Evolutionary conservation across 2,888 invertebrate genomes (phyloP).

Genomic region (Brachynemurus nebulosus): DNA sequence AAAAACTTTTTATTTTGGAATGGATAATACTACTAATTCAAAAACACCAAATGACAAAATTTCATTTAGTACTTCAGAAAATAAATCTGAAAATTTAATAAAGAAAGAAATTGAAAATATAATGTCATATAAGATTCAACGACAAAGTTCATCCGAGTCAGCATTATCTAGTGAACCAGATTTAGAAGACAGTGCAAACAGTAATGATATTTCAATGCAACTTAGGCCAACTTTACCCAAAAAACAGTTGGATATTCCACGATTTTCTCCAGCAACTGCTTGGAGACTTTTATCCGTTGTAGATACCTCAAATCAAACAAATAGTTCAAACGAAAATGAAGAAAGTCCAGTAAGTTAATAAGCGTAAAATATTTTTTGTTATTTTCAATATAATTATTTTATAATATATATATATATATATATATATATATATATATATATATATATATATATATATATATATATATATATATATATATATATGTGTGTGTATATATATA

Average conservation of each 20-base stretch:
- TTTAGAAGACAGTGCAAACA: constrained; percentile 27
- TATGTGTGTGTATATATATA: too few relatives aligned
- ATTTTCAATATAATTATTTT: not conserved
- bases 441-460: too few relatives aligned
- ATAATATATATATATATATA: too few relatives aligned
- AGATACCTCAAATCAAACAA: constrained; percentile 31
- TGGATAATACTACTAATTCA: constrained; percentile 39
- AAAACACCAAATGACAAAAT: constrained; percentile 12
- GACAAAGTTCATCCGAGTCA: constrained; percentile 36
- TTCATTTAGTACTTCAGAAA: constrained; percentile 8
- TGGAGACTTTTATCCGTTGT: constrained; percentile 60
- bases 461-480: too few relatives aligned
- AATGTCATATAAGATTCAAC: constrained; percentile 13
- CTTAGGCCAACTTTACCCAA: constrained; percentile 67
- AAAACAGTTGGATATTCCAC: constrained; percentile 58
- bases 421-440: too few relatives aligned
- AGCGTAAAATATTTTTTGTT: not conserved
- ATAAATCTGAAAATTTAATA: not conserved
- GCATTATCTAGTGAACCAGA: constrained; percentile 41
- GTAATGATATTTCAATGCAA: constrained; percentile 52
- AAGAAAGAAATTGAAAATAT: not conserved
- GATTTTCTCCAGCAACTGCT: constrained; percentile 72
- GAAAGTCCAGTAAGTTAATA: constrained; percentile 22
- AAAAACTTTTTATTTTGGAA: constrained; percentile 66
- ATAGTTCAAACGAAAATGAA: constrained; percentile 24